A percentile compares a stretch with the other conserved stretches of the same genome.
phyloP scores from a whole-genome alignment of 1,140 invertebrate genomes.

The Caenorhabditis latens region DNA sequence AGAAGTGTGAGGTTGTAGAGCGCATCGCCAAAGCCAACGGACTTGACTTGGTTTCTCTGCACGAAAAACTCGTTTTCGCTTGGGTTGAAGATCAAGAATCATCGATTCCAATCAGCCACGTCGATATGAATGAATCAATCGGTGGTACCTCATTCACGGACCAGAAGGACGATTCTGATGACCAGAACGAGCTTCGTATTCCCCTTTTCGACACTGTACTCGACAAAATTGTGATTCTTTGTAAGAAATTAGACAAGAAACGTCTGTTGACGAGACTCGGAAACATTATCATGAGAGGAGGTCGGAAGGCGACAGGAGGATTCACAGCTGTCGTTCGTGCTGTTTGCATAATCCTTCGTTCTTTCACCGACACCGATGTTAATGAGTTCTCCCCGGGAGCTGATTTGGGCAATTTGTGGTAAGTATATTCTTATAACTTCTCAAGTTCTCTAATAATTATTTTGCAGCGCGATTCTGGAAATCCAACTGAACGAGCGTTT shows the following conservation, averaged over 20 bases:
- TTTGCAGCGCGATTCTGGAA: neutral
- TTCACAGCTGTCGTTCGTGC: slow-evolving; percentile 21
- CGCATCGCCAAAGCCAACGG: slow-evolving; percentile 6
- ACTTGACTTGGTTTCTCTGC: slow-evolving; percentile 6
- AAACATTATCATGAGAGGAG: slow-evolving; percentile 2
- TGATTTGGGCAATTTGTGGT: neutral
- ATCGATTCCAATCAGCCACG: neutral
- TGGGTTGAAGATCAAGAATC: slow-evolving; percentile 16
- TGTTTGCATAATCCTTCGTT: slow-evolving; percentile 13
- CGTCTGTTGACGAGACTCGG: neutral
- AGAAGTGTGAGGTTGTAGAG: slow-evolving; percentile 28
- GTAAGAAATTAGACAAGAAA: neutral
- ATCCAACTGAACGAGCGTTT: neutral
- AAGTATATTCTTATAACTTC: neutral
- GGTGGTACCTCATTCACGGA: slow-evolving; percentile 31
- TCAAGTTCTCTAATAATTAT: neutral
- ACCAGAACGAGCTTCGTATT: slow-evolving; percentile 2
- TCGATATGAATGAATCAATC: slow-evolving; percentile 41
- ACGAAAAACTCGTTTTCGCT: slow-evolving; percentile 20
- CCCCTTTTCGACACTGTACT: slow-evolving; percentile 10
- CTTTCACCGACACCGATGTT: slow-evolving; percentile 8
- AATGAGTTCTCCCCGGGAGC: neutral
- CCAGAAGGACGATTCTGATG: neutral
- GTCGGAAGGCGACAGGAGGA: neutral
- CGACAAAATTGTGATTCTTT: slow-evolving; percentile 10